These are phyloP conservation scores for Taeniopygia guttata DNA, from an alignment of 2,797 vertebrate genomes.

Conservation along the genomic window DNA sequence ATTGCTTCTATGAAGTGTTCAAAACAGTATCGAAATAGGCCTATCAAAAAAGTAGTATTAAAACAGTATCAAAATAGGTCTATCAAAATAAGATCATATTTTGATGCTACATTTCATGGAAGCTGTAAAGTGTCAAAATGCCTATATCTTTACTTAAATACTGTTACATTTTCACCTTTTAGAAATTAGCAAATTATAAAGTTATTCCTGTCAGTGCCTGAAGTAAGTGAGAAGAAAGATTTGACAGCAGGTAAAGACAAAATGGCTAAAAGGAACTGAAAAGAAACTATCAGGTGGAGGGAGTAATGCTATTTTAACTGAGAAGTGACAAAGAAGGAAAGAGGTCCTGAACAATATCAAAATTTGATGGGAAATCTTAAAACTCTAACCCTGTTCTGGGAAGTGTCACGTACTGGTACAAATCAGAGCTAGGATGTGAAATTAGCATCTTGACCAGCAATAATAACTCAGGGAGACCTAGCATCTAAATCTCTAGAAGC, in stretches of 20 bases:
- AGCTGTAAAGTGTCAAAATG: neutral
- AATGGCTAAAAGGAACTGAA: neutral
- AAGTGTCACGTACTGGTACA: neutral
- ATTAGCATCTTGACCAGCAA: neutral
- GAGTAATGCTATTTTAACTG: neutral
- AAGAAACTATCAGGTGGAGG: neutral
- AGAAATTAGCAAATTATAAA: neutral
- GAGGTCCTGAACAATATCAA: neutral
- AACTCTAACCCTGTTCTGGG: neutral
- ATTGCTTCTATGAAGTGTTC: neutral
- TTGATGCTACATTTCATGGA: neutral
- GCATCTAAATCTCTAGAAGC: neutral
- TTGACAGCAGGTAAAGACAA: neutral
- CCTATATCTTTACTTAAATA: neutral
- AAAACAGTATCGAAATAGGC: neutral
- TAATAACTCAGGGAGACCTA: neutral
- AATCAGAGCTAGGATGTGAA: neutral
- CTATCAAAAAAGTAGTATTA: neutral
- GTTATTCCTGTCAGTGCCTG: neutral
- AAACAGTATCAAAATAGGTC: neutral
- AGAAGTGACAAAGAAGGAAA: neutral
- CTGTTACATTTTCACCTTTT: neutral
- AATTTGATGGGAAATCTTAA: neutral
- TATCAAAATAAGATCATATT: neutral
- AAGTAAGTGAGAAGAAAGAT: neutral